Base-by-base conservation (phyloP, 2,888 invertebrate genomes). In the Agonopterix heracliana region DNA sequence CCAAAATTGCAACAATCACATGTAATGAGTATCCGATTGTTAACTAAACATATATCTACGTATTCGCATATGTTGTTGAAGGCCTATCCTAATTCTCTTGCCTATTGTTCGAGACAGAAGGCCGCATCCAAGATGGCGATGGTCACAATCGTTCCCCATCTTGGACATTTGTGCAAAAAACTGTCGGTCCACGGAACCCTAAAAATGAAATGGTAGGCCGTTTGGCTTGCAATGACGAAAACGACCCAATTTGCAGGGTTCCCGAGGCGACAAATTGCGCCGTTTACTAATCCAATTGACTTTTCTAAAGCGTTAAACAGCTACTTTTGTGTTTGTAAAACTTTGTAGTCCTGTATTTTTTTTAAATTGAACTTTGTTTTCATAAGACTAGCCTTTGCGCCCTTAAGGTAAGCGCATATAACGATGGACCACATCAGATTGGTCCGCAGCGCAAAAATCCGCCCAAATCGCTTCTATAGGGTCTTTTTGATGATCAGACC, bases 51-150 rank as follows among this genome's bases (percentile, higher is more conserved):
- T 26, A 26, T 3, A 26, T 1, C 9, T 41, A 8, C 11, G 7
- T 9, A 70, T 69, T 71, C 67, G 66, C 70, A 69, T 64, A 70
- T 69, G 63, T 68, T 70, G 67, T 67, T 63, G 68, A 64, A 62
- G 62, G 63, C 57, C 65, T 71, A 77, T 81, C 77, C 81, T 73
- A 78, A 78, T 82, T 78, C 74, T 64, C 41, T 38, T 61, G 62
- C 66, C 77, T 69, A 77, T 83, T 83, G 83, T 83, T 64, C 69
- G 59, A 54, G 61, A 83, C 81, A 84, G 83, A 72, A 71, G 77
- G 68, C 64, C 55, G 61, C 61, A 63, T 63, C 57, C 61, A 71
- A 76, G 66, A 74, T 70, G 68, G 71, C 68, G 61, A 57, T 58
- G 43, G 47, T 26, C 26, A 43, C 43, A 47, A 47, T 47, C 11